These are phyloP conservation scores for Caenorhabditis imperialis DNA, from an alignment of 2,888 invertebrate species.

Conservation along the genomic window DNA sequence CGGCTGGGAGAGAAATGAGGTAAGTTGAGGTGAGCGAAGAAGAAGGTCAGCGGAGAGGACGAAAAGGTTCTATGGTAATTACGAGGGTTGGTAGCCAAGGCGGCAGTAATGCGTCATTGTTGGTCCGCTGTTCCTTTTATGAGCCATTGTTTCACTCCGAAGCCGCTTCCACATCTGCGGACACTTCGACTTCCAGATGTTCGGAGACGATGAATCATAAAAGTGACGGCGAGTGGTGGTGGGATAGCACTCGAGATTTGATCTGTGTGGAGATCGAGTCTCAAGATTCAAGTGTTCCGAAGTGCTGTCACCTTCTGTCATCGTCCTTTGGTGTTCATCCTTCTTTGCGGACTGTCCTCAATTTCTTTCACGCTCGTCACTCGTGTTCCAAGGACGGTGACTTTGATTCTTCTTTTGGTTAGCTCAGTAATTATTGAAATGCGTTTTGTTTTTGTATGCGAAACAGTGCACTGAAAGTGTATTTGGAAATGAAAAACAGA, in stretches of 20 bases:
- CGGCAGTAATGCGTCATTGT: conserved; percentile 28
- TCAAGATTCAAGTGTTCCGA: conserved; percentile 38
- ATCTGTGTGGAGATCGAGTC: conserved; percentile 34
- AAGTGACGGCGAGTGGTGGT: neutral
- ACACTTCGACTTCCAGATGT: neutral
- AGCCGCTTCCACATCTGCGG: conserved; percentile 35
- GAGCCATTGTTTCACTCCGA: conserved; percentile 45
- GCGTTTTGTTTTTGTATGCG: conserved; percentile 2
- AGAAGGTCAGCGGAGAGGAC: conserved; percentile 44
- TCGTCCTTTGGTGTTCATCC: conserved; percentile 1
- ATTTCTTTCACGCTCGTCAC: conserved; percentile 46
- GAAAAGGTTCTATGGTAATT: conserved; percentile 47
- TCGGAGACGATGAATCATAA: conserved; percentile 31
- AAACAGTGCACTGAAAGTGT: too few relatives aligned
- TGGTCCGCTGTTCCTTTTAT: conserved; percentile 31
- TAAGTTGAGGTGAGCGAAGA: conserved; percentile 30
- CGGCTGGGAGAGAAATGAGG: neutral
- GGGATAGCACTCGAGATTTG: conserved; percentile 11
- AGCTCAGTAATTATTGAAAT: too few relatives aligned
- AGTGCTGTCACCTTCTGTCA: conserved; percentile 7
- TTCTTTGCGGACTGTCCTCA: conserved; percentile 33
- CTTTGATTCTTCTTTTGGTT: too few relatives aligned
- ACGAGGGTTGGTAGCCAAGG: conserved; percentile 9
- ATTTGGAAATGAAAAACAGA: too few relatives aligned
- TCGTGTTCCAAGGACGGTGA: conserved; percentile 38